These are phyloP conservation scores for Apodemus sylvaticus DNA, from an alignment of 2,113 vertebrate species.

Conservation along the genomic window DNA sequence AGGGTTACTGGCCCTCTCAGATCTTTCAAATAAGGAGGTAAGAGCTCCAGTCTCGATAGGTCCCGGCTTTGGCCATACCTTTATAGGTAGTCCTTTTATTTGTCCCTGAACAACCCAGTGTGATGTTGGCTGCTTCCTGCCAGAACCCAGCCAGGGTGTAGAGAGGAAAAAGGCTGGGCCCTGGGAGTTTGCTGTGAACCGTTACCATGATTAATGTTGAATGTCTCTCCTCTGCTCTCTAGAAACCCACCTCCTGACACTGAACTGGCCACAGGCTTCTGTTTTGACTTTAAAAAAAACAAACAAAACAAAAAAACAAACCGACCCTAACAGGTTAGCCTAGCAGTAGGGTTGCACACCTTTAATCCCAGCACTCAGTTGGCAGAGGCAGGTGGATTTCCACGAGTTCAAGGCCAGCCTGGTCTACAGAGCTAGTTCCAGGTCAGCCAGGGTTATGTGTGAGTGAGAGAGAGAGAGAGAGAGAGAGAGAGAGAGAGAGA, in stretches of 20 bases:
- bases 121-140: background rate
- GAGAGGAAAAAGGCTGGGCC: background rate
- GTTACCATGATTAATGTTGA: background rate
- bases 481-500: no score
- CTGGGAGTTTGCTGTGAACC: background rate
- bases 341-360: background rate
- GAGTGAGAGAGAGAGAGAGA: no score
- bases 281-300: background rate
- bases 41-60: background rate
- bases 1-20: background rate
- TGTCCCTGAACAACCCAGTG: no score
- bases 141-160: fast-evolving
- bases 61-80: background rate
- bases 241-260: no score
- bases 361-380: background rate
- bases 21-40: no score
- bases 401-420: background rate
- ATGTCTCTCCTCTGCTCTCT: background rate
- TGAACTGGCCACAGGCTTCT: background rate
- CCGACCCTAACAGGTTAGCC: background rate
- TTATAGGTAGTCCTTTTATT: background rate
- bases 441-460: background rate
- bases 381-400: background rate
- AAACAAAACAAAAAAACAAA: background rate
- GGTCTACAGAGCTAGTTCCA: background rate